These are phyloP conservation scores for Syrphus vitripennis DNA, from an alignment of 2,888 invertebrate genomes.

Conservation along the genomic window DNA sequence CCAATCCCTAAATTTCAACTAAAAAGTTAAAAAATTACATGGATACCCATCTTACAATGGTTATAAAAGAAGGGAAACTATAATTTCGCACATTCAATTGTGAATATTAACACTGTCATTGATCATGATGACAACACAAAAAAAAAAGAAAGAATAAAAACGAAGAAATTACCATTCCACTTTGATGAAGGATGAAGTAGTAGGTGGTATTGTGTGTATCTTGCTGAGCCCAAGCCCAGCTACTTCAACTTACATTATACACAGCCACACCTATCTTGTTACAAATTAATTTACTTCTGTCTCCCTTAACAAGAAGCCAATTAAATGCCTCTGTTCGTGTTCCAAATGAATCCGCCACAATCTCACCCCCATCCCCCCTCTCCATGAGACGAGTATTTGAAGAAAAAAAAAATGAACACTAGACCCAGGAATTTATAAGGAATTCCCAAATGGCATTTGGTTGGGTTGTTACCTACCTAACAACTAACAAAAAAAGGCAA, in stretches of 20 bases:
- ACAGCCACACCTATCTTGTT: slow-evolving; percentile 60
- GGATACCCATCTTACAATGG: slow-evolving; percentile 10
- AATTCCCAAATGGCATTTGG: slow-evolving; percentile 18
- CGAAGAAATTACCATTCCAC: neutral
- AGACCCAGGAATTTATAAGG: neutral
- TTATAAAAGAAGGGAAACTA: slow-evolving; percentile 14
- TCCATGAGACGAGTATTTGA: neutral
- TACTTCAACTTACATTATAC: neutral
- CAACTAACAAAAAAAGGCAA: neutral
- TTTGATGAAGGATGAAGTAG: slow-evolving; percentile 14
- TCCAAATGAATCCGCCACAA: slow-evolving; percentile 4
- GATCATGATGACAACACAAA: slow-evolving; percentile 7
- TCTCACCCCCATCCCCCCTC: neutral
- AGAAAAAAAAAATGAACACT: neutral
- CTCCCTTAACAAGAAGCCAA: slow-evolving; percentile 64
- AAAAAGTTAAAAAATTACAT: neutral
- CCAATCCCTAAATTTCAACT: too few relatives aligned
- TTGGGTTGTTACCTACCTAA: neutral
- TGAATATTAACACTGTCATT: slow-evolving; percentile 60
- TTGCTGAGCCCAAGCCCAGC: neutral
- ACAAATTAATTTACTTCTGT: slow-evolving; percentile 58
- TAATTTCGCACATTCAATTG: slow-evolving; percentile 54
- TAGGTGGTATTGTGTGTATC: too few relatives aligned
- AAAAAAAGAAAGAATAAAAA: neutral
- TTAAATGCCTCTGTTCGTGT: slow-evolving; percentile 48